A percentile compares a stretch with the other conserved stretches of the same genome.
Conservation (phyloP, 2,113 vertebrate genomes). For the Salvelinus namaycush region DNA sequence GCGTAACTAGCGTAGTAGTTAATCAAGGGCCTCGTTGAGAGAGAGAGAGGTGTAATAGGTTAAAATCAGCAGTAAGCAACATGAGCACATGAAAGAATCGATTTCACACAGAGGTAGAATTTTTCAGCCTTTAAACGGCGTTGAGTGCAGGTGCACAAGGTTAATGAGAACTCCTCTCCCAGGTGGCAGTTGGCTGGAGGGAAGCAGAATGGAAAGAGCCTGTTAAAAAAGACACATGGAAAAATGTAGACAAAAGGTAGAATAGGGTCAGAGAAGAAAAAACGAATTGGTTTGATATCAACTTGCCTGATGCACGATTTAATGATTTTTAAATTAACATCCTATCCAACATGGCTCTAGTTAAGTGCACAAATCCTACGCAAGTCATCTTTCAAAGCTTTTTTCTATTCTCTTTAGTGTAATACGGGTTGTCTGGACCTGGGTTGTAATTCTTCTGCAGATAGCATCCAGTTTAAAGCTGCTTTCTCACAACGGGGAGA, state of each 20-base stretch:
- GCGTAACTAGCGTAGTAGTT: no score
- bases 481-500: neutral
- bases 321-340: neutral
- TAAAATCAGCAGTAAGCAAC: conserved; percentile 44
- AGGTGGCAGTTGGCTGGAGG: conserved; percentile 51
- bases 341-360: neutral
- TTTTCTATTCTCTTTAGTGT: neutral
- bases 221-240: neutral
- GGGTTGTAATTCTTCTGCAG: neutral
- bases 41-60: neutral
- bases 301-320: neutral
- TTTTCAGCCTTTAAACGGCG: conserved; percentile 39
- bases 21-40: no score
- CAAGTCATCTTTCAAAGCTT: neutral
- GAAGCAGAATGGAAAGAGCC: conserved; percentile 9
- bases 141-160: conserved; percentile 63
- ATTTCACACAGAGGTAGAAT: conserved; percentile 36
- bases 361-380: neutral
- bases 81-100: conserved; percentile 47
- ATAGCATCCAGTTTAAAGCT: neutral
- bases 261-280: neutral
- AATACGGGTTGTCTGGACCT: neutral
- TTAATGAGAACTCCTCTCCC: conserved; percentile 70
- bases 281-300: neutral
- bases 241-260: neutral